Evolutionary conservation across 2,888 invertebrate genomes (phyloP).

Genomic region (Dryococelus australis): DNA sequence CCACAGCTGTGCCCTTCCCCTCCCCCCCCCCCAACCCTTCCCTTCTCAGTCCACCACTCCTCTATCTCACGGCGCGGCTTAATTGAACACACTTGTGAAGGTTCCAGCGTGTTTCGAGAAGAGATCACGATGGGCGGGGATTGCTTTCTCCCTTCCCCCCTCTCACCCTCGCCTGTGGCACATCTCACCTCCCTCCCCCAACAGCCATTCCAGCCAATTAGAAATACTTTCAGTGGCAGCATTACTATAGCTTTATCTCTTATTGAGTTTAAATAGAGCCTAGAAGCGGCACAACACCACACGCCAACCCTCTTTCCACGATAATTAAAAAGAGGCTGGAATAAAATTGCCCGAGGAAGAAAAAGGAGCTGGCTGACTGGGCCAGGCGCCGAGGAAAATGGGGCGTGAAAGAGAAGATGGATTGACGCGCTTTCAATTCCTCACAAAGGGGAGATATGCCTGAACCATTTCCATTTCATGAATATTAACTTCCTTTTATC

Average conservation of each 20-base stretch:
- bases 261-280: slow-evolving; percentile 22
- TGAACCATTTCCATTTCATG: not conserved
- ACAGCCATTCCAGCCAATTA: slow-evolving; percentile 5
- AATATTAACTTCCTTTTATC: not conserved
- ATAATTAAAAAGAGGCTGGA: slow-evolving; percentile 4
- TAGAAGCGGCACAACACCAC: not conserved
- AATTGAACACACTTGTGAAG: slow-evolving; percentile 16
- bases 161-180: slow-evolving; percentile 52
- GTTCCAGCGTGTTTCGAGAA: not conserved
- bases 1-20: not conserved
- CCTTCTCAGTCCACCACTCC: too few relatives aligned
- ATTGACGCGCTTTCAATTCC: not conserved
- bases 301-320: not conserved
- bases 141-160: slow-evolving; percentile 40
- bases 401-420: not conserved
- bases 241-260: slow-evolving; percentile 22
- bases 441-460: not conserved
- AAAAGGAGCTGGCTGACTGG: not conserved
- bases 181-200: slow-evolving; percentile 24
- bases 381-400: not conserved
- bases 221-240: slow-evolving; percentile 2
- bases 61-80: not conserved
- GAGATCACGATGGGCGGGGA: not conserved
- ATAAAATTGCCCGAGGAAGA: slow-evolving; percentile 1
- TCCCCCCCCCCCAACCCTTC: not conserved